Evolutionary conservation across 2,797 vertebrate species (phyloP), one percentile per base, ranked within the genome.

Genomic region (Sebastes cheni): DNA sequence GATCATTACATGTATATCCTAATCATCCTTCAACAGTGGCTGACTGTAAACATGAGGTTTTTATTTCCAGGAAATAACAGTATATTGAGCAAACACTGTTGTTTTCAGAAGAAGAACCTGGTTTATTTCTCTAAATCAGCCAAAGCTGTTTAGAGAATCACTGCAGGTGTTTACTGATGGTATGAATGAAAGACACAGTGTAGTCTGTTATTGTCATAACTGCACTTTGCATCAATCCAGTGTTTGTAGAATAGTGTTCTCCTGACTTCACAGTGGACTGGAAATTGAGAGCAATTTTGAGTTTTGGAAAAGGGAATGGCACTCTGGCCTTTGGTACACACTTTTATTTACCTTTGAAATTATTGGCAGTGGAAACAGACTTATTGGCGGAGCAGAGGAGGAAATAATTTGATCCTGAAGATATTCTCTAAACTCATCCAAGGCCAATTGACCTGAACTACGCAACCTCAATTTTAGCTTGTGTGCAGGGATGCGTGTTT

Each of bases 121-220:
- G 50, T 84, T 89, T 86, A 62, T 83, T 77, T 84, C 62, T 75
- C 30, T 86, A 84, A 87, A 83, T 91, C 66, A 67, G 50, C 61
- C 66, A 83, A 70, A 84, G 73, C 59, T 88, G 77, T 82, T 84
- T 70, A 32, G 27, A 81, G 65, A 79, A 60, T 72, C 42, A 80
- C 68, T 81, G 69, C 54, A n/a, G 69, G 61, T 46, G 65, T 83
- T 75, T 83, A 20, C 66, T 67, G 67, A 60, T 20, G 2, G 50
- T 54, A 18, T n/a, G 3, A 29, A 84, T 36, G 25, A 71, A 64
- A 80, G 68, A 71, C 27, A 59, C 39, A 58, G 34, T 18, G 2
- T 20, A 22, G 60, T 16, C 55, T 2, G 23, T 56, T 70, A 32
- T 12, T 50, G 39, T 75, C 32, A 65, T 36, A 12, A 29, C 64